phyloP scores from a whole-genome alignment of 1,140 invertebrate species.

The Pseudomyrmex flavicornis region DNA sequence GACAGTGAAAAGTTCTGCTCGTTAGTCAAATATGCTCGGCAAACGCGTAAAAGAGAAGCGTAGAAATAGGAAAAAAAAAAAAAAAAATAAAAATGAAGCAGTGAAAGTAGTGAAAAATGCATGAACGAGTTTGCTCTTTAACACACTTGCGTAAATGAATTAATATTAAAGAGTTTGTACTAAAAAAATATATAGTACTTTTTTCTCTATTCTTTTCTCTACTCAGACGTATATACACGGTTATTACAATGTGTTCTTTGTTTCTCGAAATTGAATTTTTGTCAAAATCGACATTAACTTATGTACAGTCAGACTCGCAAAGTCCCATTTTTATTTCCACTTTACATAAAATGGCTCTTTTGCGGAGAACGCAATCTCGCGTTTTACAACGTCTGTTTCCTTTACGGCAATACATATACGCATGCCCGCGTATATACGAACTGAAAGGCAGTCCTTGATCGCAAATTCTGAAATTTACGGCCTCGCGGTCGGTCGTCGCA shows the following conservation, averaged over 20 bases:
- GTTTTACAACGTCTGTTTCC: slow-evolving; percentile 14
- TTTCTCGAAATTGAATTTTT: slow-evolving; percentile 2
- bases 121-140: not conserved
- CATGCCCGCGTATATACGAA: not conserved
- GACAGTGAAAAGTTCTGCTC: slow-evolving; percentile 9
- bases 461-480: slow-evolving; percentile 38
- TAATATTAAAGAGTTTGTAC: not conserved
- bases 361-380: slow-evolving; percentile 19
- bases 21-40: slow-evolving; percentile 49
- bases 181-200: no score
- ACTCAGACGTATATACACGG: not conserved
- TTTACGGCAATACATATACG: not conserved
- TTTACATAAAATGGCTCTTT: slow-evolving; percentile 17
- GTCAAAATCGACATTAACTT: not conserved
- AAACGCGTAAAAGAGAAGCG: slow-evolving; percentile 11
- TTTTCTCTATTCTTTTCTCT: not conserved
- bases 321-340: slow-evolving; percentile 11
- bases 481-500: not conserved
- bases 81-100: slow-evolving; percentile 43
- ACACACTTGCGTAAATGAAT: not conserved
- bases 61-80: slow-evolving; percentile 47
- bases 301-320: not conserved
- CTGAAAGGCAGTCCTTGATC: slow-evolving; percentile 26
- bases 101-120: slow-evolving; percentile 9
- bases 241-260: not conserved